These are phyloP conservation scores for Meiosimyza platycephala DNA, from an alignment of 2,888 invertebrate species.

Conservation along the genomic window DNA sequence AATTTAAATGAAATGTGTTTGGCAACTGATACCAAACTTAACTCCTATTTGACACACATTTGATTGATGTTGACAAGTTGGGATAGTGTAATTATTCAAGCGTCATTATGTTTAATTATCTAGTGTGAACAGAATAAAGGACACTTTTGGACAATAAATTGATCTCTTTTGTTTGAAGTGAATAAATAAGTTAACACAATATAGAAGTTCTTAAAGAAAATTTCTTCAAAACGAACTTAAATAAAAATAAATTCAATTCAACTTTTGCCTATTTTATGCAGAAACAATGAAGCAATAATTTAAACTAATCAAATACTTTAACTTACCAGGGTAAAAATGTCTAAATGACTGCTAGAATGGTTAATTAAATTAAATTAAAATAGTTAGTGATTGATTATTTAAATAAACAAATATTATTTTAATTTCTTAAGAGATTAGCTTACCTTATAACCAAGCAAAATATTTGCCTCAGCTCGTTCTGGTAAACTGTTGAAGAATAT, in stretches of 20 bases:
- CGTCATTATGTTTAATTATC: no score
- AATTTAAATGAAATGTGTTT: no score
- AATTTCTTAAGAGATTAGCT: slow-evolving; percentile 43
- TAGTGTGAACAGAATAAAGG: no score
- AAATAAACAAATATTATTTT: background rate
- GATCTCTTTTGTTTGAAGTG: no score
- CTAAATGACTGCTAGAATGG: slow-evolving; percentile 45
- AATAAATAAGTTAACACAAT: no score
- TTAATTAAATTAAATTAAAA: slow-evolving; percentile 23
- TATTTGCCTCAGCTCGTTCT: slow-evolving; percentile 61
- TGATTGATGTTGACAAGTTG: no score
- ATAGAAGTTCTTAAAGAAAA: background rate
- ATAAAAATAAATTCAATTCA: slow-evolving; percentile 29
- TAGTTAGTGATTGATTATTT: slow-evolving; percentile 26
- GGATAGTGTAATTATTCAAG: no score
- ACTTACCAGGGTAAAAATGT: slow-evolving; percentile 53
- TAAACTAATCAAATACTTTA: slow-evolving; percentile 1
- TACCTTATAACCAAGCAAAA: slow-evolving; percentile 63
- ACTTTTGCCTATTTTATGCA: background rate
- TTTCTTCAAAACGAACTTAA: background rate
- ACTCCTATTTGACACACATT: no score
- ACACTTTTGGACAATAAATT: no score
- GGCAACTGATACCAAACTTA: no score
- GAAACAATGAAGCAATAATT: background rate
- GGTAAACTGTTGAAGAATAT: slow-evolving; percentile 64